Base-by-base conservation (phyloP, 2,888 invertebrate genomes). In the Hipparchia semele region DNA sequence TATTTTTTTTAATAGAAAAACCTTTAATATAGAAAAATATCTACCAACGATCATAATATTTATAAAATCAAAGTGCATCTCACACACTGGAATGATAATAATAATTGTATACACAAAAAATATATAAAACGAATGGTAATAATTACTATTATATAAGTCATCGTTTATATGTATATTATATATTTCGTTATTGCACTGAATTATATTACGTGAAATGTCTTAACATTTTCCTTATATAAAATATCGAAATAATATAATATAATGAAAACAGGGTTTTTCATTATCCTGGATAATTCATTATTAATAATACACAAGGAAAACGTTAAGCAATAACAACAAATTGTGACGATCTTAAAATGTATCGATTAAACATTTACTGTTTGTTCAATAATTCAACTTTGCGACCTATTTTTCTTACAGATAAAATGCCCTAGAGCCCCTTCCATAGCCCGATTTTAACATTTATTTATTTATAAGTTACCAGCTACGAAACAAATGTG, bases 391-490 rank as follows among this genome's bases (percentile, higher is more conserved):
- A 60, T 53, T 61, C 66, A 59, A 68, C 39, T 59, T 68, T 69
- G 69, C 46, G 69, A 69, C 68, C 59, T 59, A 65, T 65, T 60
- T 59, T 68, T 61, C 60, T 69, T 69, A 69, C 9, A 69, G 10
- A 61, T 45, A 71, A 76, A 75, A 78, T 79, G 78, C 79, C 79
- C 74, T 80, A 71, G 80, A 79, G 81, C 84, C 88, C 74, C 81
- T 85, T 75, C 78, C 73, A 62, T 73, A 88, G 87, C 88, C 81
- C 81, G 77, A 65, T 33, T 65, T 51, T 65, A 65, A 33, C 51
- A 65, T 53, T 33, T 23, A 33, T 33, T 13, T 51, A 78, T 46
- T 83, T 78, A 77, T 80, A 81, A 78, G 33, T 6, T 74, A 73
- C 75, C 74, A 72, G 73, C 73, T 72, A 10, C 13, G 13, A 56